These are phyloP conservation scores for Drosophila mojavensis DNA, from an alignment of 1,140 invertebrate genomes.

Conservation along the genomic window DNA sequence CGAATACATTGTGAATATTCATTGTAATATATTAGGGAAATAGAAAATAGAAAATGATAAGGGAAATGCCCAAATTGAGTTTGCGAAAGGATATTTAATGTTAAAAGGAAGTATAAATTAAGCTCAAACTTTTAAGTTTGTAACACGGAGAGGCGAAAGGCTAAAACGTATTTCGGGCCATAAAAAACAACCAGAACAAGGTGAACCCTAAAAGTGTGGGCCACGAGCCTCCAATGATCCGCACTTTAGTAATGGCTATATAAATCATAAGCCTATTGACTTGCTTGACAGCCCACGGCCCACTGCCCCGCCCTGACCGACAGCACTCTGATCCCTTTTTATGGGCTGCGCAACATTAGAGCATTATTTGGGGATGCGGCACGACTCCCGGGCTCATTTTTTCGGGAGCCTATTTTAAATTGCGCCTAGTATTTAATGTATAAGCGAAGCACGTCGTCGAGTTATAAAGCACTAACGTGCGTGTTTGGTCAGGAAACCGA, in stretches of 20 bases:
- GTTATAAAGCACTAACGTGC: constrained; percentile 57
- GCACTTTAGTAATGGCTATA: constrained; percentile 66
- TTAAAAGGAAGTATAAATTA: constrained; percentile 13
- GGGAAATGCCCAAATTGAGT: too few relatives aligned
- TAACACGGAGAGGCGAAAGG: constrained; percentile 13
- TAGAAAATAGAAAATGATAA: too few relatives aligned
- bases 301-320: constrained; percentile 35
- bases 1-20: too few relatives aligned
- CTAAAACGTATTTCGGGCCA: constrained; percentile 22
- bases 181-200: constrained; percentile 11
- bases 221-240: constrained; percentile 52
- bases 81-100: too few relatives aligned
- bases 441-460: constrained; percentile 57
- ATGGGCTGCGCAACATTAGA: constrained; percentile 70
- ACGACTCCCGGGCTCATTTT: neutral
- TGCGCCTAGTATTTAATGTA: constrained; percentile 51
- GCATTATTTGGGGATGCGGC: constrained; percentile 34
- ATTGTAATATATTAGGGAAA: too few relatives aligned
- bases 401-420: constrained; percentile 53
- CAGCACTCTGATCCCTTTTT: constrained; percentile 73
- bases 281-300: constrained; percentile 40
- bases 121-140: neutral
- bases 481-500: constrained; percentile 51
- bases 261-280: constrained; percentile 81
- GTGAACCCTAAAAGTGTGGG: constrained; percentile 2